Conservation (phyloP, 2,113 vertebrate species). For the Corythoichthys haematopterus region DNA sequence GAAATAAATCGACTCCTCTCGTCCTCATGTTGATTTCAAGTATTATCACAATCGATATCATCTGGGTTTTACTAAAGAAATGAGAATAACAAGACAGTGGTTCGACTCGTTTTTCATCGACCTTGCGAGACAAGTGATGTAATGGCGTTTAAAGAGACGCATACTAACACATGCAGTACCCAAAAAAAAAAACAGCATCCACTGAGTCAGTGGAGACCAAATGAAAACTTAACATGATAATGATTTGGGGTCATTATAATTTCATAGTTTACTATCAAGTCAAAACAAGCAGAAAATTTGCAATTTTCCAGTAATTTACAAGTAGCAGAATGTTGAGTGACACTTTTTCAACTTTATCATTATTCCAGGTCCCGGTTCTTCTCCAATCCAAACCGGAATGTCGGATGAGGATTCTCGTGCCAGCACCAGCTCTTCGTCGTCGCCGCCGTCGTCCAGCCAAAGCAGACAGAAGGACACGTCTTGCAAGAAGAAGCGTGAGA, state of each 20-base stretch:
- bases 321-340: too few relatives aligned
- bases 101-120: not conserved
- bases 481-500: slow-evolving; percentile 93
- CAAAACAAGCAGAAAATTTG: not conserved
- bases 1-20: not conserved
- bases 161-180: not conserved
- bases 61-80: not conserved
- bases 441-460: slow-evolving; percentile 80
- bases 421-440: slow-evolving; percentile 95
- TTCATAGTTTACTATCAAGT: not conserved
- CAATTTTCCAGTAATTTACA: not conserved
- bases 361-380: slow-evolving; percentile 44
- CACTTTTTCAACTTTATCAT: too few relatives aligned
- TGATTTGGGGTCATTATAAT: not conserved
- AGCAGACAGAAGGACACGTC: slow-evolving; percentile 79
- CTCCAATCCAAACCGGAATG: slow-evolving; percentile 80
- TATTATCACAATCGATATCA: not conserved
- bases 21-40: not conserved
- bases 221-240: not conserved
- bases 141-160: slow-evolving; percentile 4
- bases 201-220: not conserved
- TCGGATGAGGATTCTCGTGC: slow-evolving; percentile 99
- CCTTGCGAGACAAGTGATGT: not conserved
- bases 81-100: not conserved
- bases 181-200: not conserved